These are phyloP conservation scores for Ypsolopha sequella DNA, from an alignment of 2,888 invertebrate genomes.

Conservation along the genomic window DNA sequence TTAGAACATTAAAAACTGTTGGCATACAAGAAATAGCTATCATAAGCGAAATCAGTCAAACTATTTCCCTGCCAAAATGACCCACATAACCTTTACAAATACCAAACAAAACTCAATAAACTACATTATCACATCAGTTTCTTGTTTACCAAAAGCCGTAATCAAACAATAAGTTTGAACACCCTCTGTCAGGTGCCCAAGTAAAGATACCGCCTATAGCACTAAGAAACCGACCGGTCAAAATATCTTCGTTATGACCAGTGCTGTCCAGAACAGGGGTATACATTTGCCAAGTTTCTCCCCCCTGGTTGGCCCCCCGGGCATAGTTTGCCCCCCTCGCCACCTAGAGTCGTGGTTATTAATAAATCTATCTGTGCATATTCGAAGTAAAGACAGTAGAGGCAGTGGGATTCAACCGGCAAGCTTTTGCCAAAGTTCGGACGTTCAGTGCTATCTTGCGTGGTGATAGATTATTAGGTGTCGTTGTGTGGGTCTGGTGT, in stretches of 20 bases:
- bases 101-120: slow-evolving; percentile 23
- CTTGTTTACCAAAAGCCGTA: slow-evolving; percentile 23
- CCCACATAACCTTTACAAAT: slow-evolving; percentile 9
- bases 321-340: slow-evolving; percentile 32
- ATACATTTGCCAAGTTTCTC: slow-evolving; percentile 61
- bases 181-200: slow-evolving; percentile 36
- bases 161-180: slow-evolving; percentile 40
- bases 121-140: slow-evolving; percentile 41
- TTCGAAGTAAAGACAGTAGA: slow-evolving; percentile 54
- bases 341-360: slow-evolving; percentile 41
- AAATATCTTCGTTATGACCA: slow-evolving; percentile 71
- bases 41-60: neutral
- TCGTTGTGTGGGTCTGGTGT: too few relatives aligned
- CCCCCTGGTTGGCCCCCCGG: slow-evolving; percentile 36
- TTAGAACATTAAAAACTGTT: neutral
- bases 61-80: neutral
- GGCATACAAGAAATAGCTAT: neutral
- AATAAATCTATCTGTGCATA: slow-evolving; percentile 68
- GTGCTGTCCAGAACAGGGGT: slow-evolving; percentile 63
- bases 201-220: slow-evolving; percentile 30
- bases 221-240: slow-evolving; percentile 67
- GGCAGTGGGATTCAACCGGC: slow-evolving; percentile 34
- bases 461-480: too few relatives aligned
- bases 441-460: slow-evolving; percentile 2
- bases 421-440: slow-evolving; percentile 3